These are phyloP conservation scores for Heliconius sara DNA, from an alignment of 2,888 invertebrate genomes.

Conservation along the genomic window DNA sequence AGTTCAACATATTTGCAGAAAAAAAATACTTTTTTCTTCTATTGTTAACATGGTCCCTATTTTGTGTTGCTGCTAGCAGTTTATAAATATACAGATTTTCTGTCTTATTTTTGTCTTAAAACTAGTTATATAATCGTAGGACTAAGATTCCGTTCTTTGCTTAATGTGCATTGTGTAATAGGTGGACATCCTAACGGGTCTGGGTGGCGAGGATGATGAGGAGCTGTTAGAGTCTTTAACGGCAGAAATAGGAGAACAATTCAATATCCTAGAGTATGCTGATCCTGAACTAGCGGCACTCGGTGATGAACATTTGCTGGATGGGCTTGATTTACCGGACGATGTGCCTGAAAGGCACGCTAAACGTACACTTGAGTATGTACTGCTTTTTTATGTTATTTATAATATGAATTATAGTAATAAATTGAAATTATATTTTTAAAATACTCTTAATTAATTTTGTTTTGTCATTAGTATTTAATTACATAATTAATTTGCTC, in stretches of 20 bases:
- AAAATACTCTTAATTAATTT: background rate
- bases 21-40: background rate
- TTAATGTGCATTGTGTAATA: slow-evolving; percentile 44
- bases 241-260: slow-evolving; percentile 96
- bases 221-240: slow-evolving; percentile 88
- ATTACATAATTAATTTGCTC: background rate
- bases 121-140: background rate
- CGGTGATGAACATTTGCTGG: slow-evolving; percentile 92
- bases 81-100: too few relatives aligned
- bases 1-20: background rate
- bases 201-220: slow-evolving; percentile 94
- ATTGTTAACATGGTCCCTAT: background rate
- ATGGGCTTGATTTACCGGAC: slow-evolving; percentile 92
- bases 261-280: slow-evolving; percentile 97
- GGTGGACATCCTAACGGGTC: slow-evolving; percentile 91
- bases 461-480: background rate
- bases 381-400: slow-evolving; percentile 18
- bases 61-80: too few relatives aligned
- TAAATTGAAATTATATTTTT: background rate
- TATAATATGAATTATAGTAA: background rate
- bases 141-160: too few relatives aligned
- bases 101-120: background rate
- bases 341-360: slow-evolving; percentile 87
- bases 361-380: slow-evolving; percentile 71
- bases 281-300: slow-evolving; percentile 95